Evolutionary conservation across 1,140 invertebrate genomes (phyloP).

Genomic region (Zophobas atratus): DNA sequence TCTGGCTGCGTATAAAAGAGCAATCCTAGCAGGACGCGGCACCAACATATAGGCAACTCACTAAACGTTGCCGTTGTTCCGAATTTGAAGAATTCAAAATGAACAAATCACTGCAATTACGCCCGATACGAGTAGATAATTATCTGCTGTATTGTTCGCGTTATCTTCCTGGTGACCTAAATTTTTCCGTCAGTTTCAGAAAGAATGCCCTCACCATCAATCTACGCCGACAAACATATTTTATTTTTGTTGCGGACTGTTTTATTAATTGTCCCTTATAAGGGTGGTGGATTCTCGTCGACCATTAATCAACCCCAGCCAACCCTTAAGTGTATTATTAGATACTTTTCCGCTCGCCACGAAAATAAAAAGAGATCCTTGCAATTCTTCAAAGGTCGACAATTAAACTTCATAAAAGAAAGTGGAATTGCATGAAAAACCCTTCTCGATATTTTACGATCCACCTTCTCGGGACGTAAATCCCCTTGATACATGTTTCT

Average conservation of each 20-base stretch:
- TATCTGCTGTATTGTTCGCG: no score
- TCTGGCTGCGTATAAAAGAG: no score
- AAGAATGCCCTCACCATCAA: conserved; percentile 21
- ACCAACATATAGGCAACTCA: no score
- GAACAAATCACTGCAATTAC: neutral
- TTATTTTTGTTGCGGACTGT: conserved; percentile 33
- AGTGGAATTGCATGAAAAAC: conserved; percentile 4
- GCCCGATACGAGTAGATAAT: no score
- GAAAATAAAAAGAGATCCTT: conserved; percentile 5
- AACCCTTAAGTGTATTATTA: conserved; percentile 36
- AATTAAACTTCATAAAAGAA: conserved; percentile 25
- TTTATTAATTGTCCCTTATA: conserved; percentile 19
- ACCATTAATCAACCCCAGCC: conserved; percentile 29
- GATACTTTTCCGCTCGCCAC: conserved; percentile 4
- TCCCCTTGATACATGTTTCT: conserved; percentile 16
- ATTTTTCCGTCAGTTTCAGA: conserved; percentile 6
- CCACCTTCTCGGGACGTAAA: conserved; percentile 3
- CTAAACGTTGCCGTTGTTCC: no score
- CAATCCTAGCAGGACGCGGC: no score
- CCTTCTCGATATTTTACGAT: conserved; percentile 17
- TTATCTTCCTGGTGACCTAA: conserved; percentile 5
- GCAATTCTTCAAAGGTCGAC: conserved; percentile 16
- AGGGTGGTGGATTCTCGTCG: conserved; percentile 4
- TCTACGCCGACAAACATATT: conserved; percentile 7
- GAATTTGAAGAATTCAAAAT: neutral